These are phyloP conservation scores for Oryctes rhinoceros DNA, from an alignment of 1,140 invertebrate genomes.

Conservation along the genomic window DNA sequence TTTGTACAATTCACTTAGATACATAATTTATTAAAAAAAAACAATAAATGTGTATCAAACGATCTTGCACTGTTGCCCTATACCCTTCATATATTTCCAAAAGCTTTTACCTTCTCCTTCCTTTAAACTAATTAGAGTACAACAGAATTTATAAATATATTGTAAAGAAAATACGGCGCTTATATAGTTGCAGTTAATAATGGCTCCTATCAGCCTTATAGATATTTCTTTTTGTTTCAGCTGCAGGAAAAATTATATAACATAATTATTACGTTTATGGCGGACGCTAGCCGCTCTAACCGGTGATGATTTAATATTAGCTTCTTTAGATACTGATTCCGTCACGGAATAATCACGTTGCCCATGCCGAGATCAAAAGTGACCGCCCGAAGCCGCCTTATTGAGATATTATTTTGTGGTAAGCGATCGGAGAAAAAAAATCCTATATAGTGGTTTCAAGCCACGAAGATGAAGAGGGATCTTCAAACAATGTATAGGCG, in stretches of 20 bases:
- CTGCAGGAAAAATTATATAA: conserved; percentile 12
- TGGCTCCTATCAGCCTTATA: background rate
- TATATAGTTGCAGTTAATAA: background rate
- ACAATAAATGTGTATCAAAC: no score
- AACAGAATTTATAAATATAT: no score
- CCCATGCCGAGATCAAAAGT: conserved; percentile 32
- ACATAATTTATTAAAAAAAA: no score
- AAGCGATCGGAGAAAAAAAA: conserved; percentile 18
- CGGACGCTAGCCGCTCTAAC: conserved; percentile 11
- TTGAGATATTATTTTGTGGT: conserved; percentile 37
- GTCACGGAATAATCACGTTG: conserved; percentile 29
- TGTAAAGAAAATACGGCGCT: no score
- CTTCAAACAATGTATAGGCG: background rate
- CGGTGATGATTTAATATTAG: conserved; percentile 29
- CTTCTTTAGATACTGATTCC: conserved; percentile 36
- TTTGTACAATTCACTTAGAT: no score
- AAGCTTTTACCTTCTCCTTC: no score
- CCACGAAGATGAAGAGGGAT: background rate
- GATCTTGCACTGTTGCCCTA: no score
- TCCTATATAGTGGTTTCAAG: background rate
- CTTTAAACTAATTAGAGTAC: no score
- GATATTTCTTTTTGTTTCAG: background rate
- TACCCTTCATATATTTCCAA: no score
- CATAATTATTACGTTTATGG: conserved; percentile 27
- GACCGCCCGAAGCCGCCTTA: conserved; percentile 9